Percentiles rank a stretch among this genome's conserved stretches.
phyloP scores from a whole-genome alignment of 2,797 vertebrate species.

The Propithecus deckenii region DNA sequence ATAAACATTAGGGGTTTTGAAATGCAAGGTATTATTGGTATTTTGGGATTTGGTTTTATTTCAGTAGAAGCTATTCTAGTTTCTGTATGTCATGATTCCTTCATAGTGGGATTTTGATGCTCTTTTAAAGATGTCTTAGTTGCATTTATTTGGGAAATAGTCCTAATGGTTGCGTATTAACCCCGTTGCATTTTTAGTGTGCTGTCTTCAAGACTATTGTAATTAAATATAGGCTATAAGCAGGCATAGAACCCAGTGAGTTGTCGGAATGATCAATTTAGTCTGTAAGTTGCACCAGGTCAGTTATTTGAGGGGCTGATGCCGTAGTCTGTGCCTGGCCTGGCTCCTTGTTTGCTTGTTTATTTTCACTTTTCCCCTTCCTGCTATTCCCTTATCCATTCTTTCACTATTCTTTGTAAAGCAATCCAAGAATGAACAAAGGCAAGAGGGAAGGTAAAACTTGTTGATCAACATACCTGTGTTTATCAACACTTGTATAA shows the following conservation, averaged over 20 bases:
- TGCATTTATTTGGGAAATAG: neutral
- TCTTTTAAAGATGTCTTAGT: neutral
- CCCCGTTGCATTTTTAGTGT: neutral
- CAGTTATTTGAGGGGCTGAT: neutral
- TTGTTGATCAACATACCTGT: neutral
- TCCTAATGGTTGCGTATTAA: neutral
- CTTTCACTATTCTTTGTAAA: neutral
- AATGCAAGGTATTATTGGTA: neutral
- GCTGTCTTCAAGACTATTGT: neutral
- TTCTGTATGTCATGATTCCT: neutral
- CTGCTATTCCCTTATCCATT: neutral
- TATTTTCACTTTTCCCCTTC: neutral
- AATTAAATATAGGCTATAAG: fast-evolving
- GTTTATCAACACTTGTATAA: neutral
- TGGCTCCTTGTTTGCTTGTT: neutral
- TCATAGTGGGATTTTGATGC: neutral
- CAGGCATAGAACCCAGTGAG: neutral
- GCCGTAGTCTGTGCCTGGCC: neutral
- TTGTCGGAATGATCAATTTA: neutral
- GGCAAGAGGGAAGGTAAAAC: neutral
- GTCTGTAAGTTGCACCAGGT: neutral
- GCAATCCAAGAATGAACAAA: neutral
- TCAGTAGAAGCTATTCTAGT: neutral
- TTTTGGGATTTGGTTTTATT: neutral
- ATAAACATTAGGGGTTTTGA: neutral